These are phyloP conservation scores for chimpanzee (Pan troglodytes) DNA, from an alignment of 2,113 vertebrate species.

Conservation along the genomic window DNA sequence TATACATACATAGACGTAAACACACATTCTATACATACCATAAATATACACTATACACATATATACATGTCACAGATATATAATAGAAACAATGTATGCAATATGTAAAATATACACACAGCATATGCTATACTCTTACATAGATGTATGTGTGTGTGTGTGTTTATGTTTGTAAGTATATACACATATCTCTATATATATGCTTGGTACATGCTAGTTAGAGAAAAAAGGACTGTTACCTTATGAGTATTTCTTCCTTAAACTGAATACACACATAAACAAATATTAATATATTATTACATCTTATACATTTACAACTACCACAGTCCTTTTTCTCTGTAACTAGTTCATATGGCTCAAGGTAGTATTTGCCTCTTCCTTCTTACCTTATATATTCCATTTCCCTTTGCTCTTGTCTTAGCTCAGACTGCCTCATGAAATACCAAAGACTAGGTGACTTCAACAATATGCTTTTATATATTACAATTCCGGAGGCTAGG, in stretches of 20 bases:
- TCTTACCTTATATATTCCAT: neutral
- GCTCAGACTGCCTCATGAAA: neutral
- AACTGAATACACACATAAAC: neutral
- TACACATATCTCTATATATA: neutral
- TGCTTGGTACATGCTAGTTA: neutral
- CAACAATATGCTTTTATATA: neutral
- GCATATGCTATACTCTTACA: neutral
- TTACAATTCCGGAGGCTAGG: neutral
- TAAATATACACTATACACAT: neutral
- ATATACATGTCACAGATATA: neutral
- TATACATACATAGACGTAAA: neutral
- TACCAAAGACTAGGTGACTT: neutral
- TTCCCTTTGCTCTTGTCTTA: neutral
- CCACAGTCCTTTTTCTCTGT: neutral
- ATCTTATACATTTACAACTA: neutral
- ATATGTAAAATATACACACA: neutral
- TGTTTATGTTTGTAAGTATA: neutral
- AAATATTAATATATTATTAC: neutral
- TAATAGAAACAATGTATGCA: neutral
- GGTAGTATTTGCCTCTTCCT: neutral
- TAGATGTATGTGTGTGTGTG: fast-evolving
- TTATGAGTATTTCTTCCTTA: neutral
- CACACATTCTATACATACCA: neutral
- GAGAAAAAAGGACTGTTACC: neutral
- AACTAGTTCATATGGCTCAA: neutral